Conservation (phyloP, 2,888 invertebrate genomes). For the Cosmorhoe ocellata region DNA sequence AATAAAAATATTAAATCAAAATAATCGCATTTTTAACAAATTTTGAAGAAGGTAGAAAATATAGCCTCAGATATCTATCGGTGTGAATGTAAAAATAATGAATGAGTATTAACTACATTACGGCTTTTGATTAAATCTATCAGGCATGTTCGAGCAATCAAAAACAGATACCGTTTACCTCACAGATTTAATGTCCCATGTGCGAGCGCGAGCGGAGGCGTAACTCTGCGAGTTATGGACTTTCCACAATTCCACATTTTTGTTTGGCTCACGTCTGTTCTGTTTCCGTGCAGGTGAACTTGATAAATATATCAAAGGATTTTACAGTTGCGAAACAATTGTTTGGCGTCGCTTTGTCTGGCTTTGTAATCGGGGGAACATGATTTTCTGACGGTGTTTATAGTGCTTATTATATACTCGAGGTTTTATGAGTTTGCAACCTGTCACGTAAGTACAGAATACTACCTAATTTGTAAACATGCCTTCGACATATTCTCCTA, state of each 20-base stretch:
- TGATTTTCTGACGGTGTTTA: background rate
- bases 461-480: too few species aligned
- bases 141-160: conserved; percentile 42
- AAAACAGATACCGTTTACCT: conserved; percentile 52
- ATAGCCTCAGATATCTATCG: too few species aligned
- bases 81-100: background rate
- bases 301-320: conserved; percentile 18
- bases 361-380: background rate
- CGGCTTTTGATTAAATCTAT: background rate
- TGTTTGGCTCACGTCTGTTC: conserved; percentile 24
- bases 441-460: too few species aligned
- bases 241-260: conserved; percentile 37
- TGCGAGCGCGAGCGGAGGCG: conserved; percentile 51
- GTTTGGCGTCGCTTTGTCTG: conserved; percentile 10
- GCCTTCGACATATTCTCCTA: too few species aligned
- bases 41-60: too few species aligned
- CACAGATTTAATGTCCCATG: conserved; percentile 52
- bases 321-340: conserved; percentile 15
- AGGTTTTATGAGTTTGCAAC: too few species aligned
- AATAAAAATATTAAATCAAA: too few species aligned
- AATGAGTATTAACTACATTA: too few species aligned
- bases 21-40: too few species aligned
- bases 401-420: too few species aligned
- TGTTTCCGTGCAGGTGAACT: conserved; percentile 24
- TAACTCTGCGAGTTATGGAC: conserved; percentile 52